A percentile compares a stretch with the other conserved stretches of the same genome.
These are phyloP conservation scores for Idaea biselata DNA, from an alignment of 2,888 invertebrate genomes.

Conservation along the genomic window DNA sequence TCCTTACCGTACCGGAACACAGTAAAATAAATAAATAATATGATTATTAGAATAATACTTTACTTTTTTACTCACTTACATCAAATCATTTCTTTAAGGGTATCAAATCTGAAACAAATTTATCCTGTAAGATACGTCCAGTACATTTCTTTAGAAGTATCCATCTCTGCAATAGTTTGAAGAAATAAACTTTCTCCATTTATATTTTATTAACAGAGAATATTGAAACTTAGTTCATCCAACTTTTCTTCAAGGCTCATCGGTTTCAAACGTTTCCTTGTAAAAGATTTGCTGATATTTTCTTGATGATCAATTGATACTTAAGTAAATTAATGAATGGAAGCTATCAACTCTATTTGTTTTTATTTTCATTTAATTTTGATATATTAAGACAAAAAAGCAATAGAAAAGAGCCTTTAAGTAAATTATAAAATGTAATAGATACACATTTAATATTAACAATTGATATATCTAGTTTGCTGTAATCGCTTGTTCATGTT, in stretches of 20 bases:
- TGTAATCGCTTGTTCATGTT: too few relatives aligned
- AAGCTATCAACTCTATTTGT: neutral
- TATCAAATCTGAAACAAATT: neutral
- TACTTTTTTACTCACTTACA: neutral
- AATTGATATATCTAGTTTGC: too few relatives aligned
- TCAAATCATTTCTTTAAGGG: neutral
- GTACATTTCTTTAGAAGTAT: conserved; percentile 16
- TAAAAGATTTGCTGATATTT: neutral
- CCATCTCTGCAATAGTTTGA: conserved; percentile 23
- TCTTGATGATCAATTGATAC: neutral
- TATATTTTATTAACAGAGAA: conserved; percentile 69
- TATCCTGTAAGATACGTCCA: neutral
- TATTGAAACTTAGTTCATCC: conserved; percentile 63
- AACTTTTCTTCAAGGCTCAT: conserved; percentile 64
- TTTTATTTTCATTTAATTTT: too few relatives aligned
- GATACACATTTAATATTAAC: too few relatives aligned
- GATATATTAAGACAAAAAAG: too few relatives aligned
- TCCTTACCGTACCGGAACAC: too few relatives aligned
- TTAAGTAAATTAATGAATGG: neutral
- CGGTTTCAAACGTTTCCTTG: conserved; percentile 53
- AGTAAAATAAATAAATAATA: too few relatives aligned
- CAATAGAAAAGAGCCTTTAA: too few relatives aligned
- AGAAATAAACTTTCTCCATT: conserved; percentile 59
- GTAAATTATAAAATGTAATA: too few relatives aligned
- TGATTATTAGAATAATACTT: too few relatives aligned